Evolutionary conservation across 2,797 vertebrate species (phyloP).

Genomic region (Anabas testudineus): DNA sequence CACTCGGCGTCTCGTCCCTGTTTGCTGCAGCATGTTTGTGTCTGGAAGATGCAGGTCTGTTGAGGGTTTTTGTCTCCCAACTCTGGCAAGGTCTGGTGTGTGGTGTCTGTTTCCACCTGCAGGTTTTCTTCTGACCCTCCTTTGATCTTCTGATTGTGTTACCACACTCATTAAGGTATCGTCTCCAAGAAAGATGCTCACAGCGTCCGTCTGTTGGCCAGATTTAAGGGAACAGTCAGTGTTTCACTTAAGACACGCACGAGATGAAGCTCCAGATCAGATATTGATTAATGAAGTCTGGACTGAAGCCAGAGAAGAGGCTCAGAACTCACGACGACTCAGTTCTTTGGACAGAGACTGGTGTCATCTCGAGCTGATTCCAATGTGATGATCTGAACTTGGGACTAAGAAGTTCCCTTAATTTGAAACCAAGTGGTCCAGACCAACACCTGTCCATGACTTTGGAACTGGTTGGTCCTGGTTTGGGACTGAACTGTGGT

Average conservation of each 20-base stretch:
- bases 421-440: neutral
- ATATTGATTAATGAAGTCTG: too few relatives aligned
- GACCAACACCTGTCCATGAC: too few relatives aligned
- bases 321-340: too few relatives aligned
- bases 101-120: conserved; percentile 82
- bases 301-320: too few relatives aligned
- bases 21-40: conserved; percentile 1
- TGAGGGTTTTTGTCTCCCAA: conserved; percentile 41
- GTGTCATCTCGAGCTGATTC: too few relatives aligned
- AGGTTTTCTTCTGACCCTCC: conserved; percentile 88
- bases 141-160: conserved; percentile 76
- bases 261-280: too few relatives aligned
- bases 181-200: conserved; percentile 15
- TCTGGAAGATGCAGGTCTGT: conserved; percentile 15
- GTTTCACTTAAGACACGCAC: too few relatives aligned
- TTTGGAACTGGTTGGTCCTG: too few relatives aligned
- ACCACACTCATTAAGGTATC: conserved; percentile 77
- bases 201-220: conserved; percentile 65
- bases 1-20: neutral
- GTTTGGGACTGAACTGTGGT: too few relatives aligned
- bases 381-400: neutral
- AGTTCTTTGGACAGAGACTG: too few relatives aligned
- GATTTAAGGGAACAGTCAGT: conserved; percentile 16
- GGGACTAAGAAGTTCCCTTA: neutral
- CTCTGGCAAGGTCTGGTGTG: conserved; percentile 78